Base-by-base conservation (phyloP, 2,797 vertebrate species). In the Poecilia gillii region DNA sequence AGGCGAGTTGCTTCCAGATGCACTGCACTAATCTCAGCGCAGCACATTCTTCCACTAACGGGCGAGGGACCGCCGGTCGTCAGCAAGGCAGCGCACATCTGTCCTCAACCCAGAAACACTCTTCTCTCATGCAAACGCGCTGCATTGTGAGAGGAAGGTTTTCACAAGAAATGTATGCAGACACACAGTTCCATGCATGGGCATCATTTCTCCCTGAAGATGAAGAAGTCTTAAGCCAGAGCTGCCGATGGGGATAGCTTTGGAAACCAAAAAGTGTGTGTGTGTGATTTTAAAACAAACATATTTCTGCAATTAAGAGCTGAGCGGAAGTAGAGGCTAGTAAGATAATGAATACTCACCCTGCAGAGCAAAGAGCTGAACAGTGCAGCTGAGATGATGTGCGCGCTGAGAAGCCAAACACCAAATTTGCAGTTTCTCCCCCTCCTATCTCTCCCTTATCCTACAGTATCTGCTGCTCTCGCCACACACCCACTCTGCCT, bases 311-410 rank as follows among this genome's bases (percentile, higher is more conserved):
- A 36, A 49, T n/a, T 46, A 28, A 25, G 41, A 43, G 2, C 64
- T 41, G 64, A 46, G 59, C 31, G 14, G n/a, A 13, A 51, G 75
- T 6, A 64, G 28, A 31, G 55, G 57, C 25, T 16, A 6, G 20
- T 45, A 80, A 25, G 74, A 39, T 31, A 77, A 74, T 72, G 75
- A 25, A 59, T 78, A 93, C 95, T 95, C 92, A 96, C 94, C 93
- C 84, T 88, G 88, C 89, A 43, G 86, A 89, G 90, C 80, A 84
- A 85, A 85, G 87, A 90, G 82, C 73, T 57, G 49, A 46, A 80
- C 84, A 46, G 53, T 79, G 87, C 83, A 88, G 90, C 80, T 77
- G 88, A 90, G 91, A 78, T 87, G 74, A 78, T 80, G 88, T 74
- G 89, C 88, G 87, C 83, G 85, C 92, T 87, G 85, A 86, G 81